These are phyloP conservation scores for Taurulus bubalis DNA, from an alignment of 2,113 vertebrate genomes.

Conservation along the genomic window DNA sequence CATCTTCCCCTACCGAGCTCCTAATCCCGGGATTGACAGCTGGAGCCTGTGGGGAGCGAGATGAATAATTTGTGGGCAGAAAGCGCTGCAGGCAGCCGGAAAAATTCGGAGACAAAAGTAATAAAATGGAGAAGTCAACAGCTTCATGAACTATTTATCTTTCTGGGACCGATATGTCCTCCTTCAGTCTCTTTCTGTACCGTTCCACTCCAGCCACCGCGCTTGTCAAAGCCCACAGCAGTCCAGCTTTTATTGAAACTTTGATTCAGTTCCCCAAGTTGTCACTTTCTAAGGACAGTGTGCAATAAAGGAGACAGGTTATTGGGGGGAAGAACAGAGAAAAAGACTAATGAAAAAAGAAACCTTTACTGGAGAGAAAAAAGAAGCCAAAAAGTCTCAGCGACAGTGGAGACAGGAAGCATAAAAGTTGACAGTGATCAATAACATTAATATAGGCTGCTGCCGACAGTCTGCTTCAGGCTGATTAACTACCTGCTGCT, in stretches of 20 bases:
- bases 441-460: conserved; percentile 79
- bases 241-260: conserved; percentile 82
- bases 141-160: conserved; percentile 83
- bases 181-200: conserved; percentile 63
- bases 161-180: conserved; percentile 73
- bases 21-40: conserved; percentile 63
- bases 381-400: conserved; percentile 25
- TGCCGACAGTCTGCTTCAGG: conserved; percentile 59
- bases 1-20: conserved; percentile 31
- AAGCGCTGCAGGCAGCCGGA: conserved; percentile 69
- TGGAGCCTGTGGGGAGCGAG: conserved; percentile 35
- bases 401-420: conserved; percentile 35
- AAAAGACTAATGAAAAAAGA: conserved; percentile 71
- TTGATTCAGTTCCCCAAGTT: conserved; percentile 80
- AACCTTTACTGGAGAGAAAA: conserved; percentile 53
- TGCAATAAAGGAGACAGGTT: conserved; percentile 81
- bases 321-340: conserved; percentile 69
- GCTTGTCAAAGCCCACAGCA: conserved; percentile 78
- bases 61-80: conserved; percentile 73
- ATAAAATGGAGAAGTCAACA: conserved; percentile 80
- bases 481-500: conserved; percentile 66
- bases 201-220: conserved; percentile 66
- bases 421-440: conserved; percentile 81
- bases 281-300: conserved; percentile 80
- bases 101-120: conserved; percentile 75